Evolutionary conservation across 2,797 vertebrate genomes (phyloP), one percentile per base, ranked within the genome.

Genomic region (Denticeps clupeoides): DNA sequence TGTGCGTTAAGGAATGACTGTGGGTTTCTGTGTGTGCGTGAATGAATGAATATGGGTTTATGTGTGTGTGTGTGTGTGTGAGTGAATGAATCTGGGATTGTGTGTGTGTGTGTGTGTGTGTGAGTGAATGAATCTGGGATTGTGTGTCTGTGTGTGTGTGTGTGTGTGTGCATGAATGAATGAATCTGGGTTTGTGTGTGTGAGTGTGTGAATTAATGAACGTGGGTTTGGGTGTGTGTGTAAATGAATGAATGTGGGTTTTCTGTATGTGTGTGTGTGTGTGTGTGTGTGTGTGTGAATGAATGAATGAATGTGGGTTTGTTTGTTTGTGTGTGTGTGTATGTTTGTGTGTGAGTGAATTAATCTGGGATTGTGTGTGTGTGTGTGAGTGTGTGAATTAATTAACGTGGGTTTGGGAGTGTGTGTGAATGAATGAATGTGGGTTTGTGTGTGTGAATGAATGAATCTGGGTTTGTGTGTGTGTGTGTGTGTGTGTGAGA

Each of bases 1-100:
- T 67, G 71, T 74, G 63, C 62, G 43, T 64, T 61, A 68, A 72
- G 77, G 75, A 79, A 74, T 76, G 71, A 61, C 71, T 69, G 80
- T 81, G 80, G 78, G 73, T 74, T 45, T 25, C 43, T 45, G 49
- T 32, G 15, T 50, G 37, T 42, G 23, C 33, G 12, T 37, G 24
- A 38, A 11, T 40, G 10, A 38, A 45, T 8, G 9, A 31, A 21
- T 24, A 35, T 21, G 28, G 8, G n/a, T 8, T 18, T 24, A 23
- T 16, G 23, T 44, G n/a, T 15, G 24, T 2, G 13, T 10, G 5
- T 18, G 13, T 6, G 5, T 5, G 5, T 23, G 53, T 7, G 12
- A 19, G 15, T 18, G 47, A 18, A 9, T 40, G 24, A 5, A 53
- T 5, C 70, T 65, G 76, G 75, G 67, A 24, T 23, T 16, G 23